Base-by-base conservation (phyloP, 1,140 invertebrate species). In the Nomia melanderi region DNA sequence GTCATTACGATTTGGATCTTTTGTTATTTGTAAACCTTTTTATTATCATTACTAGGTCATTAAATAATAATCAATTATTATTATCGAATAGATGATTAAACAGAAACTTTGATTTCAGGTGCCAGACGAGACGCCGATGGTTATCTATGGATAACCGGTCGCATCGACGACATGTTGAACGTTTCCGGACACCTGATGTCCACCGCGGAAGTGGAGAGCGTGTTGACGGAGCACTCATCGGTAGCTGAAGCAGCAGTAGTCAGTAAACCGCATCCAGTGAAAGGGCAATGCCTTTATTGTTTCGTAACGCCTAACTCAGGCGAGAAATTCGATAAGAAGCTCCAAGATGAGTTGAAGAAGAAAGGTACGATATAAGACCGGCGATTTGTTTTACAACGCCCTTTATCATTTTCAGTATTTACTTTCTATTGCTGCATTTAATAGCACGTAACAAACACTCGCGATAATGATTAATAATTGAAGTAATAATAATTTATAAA, bases 121-220 rank as follows among this genome's bases (percentile, higher is more conserved):
- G 98, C 97, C 0, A 94, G 94, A 86, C 93, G 98, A 72, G 98
- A 99, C 90, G 94, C 95, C 17, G 98, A 99, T 91, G 98, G 98
- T 3, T 99, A 99, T 91, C 92, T 98, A 23, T 99, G 98, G 98
- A 96, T 99, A 27, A 99, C 98, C 2, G 98, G 98, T 0, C 94
- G 98, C 63, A 96, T 99, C 20, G 98, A 99, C 91, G 98, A 99
- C 88, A 98, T 99, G 97, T 92, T 99, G 63, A 99, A 99, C 91
- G 98, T 99, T 1, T 99, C 98, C 1, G 98, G 98, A 0, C 98
- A 99, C 93, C 92, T 99, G 25, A 96, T 99, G 94, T 98, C 97
- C 69, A 99, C 99, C 0, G 97, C 98, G 0, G 97, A 99, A 93
- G 96, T 98, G 0, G 98, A 99, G 92, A 96, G 96, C 17, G 96